Evolutionary conservation across 30 jellyfish, hydroid and myxozoan genomes (phyloP).

Genomic region (Sanderia malayensis): DNA sequence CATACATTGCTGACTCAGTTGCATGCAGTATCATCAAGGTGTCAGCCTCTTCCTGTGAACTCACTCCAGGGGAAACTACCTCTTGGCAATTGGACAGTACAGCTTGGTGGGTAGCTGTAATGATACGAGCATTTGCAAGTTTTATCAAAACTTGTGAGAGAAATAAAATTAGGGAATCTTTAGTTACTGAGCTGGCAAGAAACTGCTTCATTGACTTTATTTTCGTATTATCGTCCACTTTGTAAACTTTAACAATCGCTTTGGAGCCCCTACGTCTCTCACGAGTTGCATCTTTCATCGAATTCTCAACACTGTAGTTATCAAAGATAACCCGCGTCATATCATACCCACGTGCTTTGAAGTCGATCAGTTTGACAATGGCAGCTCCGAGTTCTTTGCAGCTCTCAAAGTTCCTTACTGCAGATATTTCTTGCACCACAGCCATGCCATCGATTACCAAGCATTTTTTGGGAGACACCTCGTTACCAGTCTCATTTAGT

Average conservation of each 20-base stretch:
- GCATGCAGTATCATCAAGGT: conserved; percentile 20
- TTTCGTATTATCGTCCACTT: conserved; percentile 9
- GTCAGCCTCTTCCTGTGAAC: conserved; percentile 27
- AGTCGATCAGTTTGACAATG: neutral
- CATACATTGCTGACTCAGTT: conserved; percentile 10
- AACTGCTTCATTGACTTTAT: conserved; percentile 17
- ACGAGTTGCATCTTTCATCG: conserved; percentile 23
- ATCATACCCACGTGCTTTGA: conserved; percentile 17
- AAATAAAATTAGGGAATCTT: neutral
- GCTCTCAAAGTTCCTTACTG: neutral
- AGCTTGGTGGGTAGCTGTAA: neutral
- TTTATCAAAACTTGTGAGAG: neutral
- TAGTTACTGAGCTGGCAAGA: conserved; percentile 23
- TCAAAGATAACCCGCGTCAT: conserved; percentile 25
- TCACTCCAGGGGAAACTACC: conserved; percentile 20
- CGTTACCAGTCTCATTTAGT: neutral
- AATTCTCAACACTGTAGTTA: conserved; percentile 27
- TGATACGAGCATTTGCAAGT: neutral
- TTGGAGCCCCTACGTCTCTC: conserved; percentile 19
- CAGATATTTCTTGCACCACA: neutral
- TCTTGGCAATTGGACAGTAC: conserved; percentile 13
- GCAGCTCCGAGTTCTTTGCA: conserved; percentile 1
- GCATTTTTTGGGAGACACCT: too few species aligned
- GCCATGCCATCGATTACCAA: too few species aligned
- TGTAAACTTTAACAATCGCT: conserved; percentile 3